Base-by-base conservation (phyloP, 2,797 vertebrate species). In the Tokudaia muenninki region DNA sequence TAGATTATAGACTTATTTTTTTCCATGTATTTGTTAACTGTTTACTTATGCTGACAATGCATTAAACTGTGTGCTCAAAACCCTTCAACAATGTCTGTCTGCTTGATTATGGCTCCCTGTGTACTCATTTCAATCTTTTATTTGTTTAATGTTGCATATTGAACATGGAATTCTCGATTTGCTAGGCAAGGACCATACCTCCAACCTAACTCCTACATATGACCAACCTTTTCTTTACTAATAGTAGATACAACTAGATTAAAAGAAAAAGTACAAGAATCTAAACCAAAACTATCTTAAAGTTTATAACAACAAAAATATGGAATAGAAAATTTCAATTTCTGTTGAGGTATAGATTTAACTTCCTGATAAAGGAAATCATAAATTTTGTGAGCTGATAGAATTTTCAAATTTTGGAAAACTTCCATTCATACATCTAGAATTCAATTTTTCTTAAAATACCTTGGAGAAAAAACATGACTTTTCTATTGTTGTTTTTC, bases 331-430 rank as follows among this genome's bases (percentile, higher is more conserved):
- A 22, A 86, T 16, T 72, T 17, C 8, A 72, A 37, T 94, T 90
- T 79, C 90, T 94, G 12, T 52, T 84, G 4, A 12, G 29, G 26
- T 65, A 61, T 4, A 77, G 2, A 31, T 91, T 57, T 88, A 84
- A 63, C 13, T 70, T 92, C 83, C 61, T 59, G 5, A 29, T 61
- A 22, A 91, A 77, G 3, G 22, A 57, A 65, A 50, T 59, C 61
- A 94, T 4, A 24, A 24, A 59, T 50, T 75, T 91, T 89, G n/a
- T 70, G 52, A 91, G 14, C 24, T 92, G n/a, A 93, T 34, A 74
- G 21, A 97, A 92, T 86, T 96, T 95, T 94, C 37, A 94, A 97
- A 57, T 41, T 81, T 97, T 96, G 72, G 0, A 94, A 44, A 72
- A 90, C 94, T 91, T 95, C 91, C 44, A 63, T 61, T 97, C 94